Conservation (phyloP, 2,113 vertebrate species). For the Nycticebus coucang region DNA sequence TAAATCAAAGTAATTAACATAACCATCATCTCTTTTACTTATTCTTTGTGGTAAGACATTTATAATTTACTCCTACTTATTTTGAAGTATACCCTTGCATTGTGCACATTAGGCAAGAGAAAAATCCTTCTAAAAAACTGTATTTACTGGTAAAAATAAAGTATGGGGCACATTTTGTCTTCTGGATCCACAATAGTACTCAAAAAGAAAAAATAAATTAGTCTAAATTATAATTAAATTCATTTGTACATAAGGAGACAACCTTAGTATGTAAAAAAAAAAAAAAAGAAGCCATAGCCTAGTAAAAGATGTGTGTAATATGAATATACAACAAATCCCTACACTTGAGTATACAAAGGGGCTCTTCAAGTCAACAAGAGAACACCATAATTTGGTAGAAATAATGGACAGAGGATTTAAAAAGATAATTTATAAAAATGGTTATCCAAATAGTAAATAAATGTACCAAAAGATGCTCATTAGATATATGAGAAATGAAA, state of each 20-base stretch:
- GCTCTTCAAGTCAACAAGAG: neutral
- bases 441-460: neutral
- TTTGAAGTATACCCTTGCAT: too few species aligned
- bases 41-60: too few species aligned
- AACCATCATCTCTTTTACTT: too few species aligned
- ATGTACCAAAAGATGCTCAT: neutral
- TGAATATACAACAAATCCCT: neutral
- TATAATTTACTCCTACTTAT: too few species aligned
- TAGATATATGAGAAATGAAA: neutral
- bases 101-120: too few species aligned
- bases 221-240: neutral
- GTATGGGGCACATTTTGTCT: neutral
- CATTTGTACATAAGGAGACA: neutral
- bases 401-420: neutral
- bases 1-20: too few species aligned
- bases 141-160: slow-evolving; percentile 27
- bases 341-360: neutral
- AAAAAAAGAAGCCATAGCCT: neutral
- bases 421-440: neutral
- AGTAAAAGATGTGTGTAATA: neutral
- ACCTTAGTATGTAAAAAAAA: neutral
- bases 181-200: neutral
- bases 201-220: neutral
- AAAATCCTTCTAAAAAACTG: neutral
- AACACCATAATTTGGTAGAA: neutral